These are phyloP conservation scores for Fabriciana adippe DNA, from an alignment of 2,888 invertebrate species.

Conservation along the genomic window DNA sequence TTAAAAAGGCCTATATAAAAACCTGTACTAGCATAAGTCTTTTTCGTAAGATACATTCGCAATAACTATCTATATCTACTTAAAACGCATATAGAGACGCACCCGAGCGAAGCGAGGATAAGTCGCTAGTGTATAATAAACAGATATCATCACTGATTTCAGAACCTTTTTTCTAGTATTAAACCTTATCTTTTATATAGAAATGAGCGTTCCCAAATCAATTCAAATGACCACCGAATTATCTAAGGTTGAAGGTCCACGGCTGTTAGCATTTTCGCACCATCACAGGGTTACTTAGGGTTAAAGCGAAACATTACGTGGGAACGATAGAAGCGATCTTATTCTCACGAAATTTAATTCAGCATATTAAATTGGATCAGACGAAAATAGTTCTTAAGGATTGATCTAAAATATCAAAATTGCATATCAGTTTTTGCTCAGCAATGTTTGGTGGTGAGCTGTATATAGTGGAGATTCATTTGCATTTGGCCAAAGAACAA, in stretches of 20 bases:
- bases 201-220: constrained; percentile 20
- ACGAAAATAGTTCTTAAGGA: constrained; percentile 14
- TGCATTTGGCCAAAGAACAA: constrained; percentile 60
- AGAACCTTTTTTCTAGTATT: too few species aligned
- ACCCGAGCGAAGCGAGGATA: too few species aligned
- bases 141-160: not conserved
- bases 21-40: too few species aligned
- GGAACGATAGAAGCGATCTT: constrained; percentile 53
- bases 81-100: too few species aligned
- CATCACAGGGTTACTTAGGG: constrained; percentile 60
- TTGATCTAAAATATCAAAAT: constrained; percentile 20
- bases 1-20: too few species aligned
- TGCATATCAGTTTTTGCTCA: constrained; percentile 3
- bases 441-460: constrained; percentile 19
- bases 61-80: too few species aligned
- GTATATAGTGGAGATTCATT: constrained; percentile 51
- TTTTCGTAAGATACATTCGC: too few species aligned
- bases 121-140: not conserved
- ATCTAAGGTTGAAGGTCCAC: constrained; percentile 43
- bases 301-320: constrained; percentile 63
- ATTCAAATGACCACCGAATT: constrained; percentile 33
- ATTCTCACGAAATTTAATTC: constrained; percentile 59
- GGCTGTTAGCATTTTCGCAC: constrained; percentile 57
- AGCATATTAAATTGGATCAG: constrained; percentile 2
- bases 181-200: not conserved